Percentiles rank a stretch among this genome's conserved stretches.
Evolutionary conservation across 2,797 vertebrate species (phyloP).

Genomic region (Decapterus maruadsi): DNA sequence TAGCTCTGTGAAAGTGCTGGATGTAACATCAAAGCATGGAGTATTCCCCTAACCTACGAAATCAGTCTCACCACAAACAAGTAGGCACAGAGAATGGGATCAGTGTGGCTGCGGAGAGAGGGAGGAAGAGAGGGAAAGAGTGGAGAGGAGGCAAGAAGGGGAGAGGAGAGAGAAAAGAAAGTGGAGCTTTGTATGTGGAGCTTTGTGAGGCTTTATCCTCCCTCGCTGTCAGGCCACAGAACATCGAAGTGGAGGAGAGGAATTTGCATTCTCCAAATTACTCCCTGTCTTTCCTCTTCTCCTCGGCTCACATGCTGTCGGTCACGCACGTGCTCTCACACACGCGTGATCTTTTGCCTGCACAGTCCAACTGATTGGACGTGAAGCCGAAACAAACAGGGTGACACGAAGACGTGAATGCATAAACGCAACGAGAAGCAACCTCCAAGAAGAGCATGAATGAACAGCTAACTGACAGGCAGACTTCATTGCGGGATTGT

Average conservation of each 20-base stretch:
- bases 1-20: conserved; percentile 47
- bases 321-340: conserved; percentile 15
- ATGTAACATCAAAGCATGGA: conserved; percentile 72
- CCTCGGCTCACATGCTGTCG: conserved; percentile 24
- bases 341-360: neutral
- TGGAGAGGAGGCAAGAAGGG: conserved; percentile 10
- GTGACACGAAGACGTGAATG: neutral
- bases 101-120: conserved; percentile 54
- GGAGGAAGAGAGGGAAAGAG: conserved; percentile 14
- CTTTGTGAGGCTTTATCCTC: conserved; percentile 67
- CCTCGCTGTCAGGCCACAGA: conserved; percentile 65
- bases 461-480: no score
- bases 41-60: conserved; percentile 55
- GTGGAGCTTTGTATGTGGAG: conserved; percentile 72
- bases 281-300: conserved; percentile 23
- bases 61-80: conserved; percentile 65
- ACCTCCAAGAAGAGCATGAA: neutral
- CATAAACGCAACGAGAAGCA: neutral
- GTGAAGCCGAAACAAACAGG: neutral
- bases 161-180: conserved; percentile 51
- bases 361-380: neutral
- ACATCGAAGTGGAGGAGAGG: conserved; percentile 70
- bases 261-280: conserved; percentile 73
- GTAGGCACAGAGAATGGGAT: conserved; percentile 65
- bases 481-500: no score